phyloP scores from a whole-genome alignment of 2,888 invertebrate genomes.

The Heteromyza rotundicornis region DNA sequence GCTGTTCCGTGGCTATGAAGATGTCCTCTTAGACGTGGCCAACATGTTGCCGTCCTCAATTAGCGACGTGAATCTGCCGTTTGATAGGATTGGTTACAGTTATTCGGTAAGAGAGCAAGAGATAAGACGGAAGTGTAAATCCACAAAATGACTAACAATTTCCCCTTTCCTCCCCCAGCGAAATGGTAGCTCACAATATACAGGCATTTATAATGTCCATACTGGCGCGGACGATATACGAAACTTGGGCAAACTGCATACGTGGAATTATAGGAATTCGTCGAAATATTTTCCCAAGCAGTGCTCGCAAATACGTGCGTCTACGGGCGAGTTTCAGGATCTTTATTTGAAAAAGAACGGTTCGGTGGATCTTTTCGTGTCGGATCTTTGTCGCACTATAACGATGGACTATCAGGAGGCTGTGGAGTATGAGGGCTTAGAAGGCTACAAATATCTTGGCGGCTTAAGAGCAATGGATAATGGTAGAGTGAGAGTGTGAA shows the following conservation, averaged over 20 bases:
- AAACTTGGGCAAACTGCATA: slow-evolving; percentile 71
- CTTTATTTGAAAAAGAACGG: slow-evolving; percentile 68
- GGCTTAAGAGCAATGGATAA: slow-evolving; percentile 72
- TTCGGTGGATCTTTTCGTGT: slow-evolving; percentile 70
- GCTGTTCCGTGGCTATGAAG: slow-evolving; percentile 81
- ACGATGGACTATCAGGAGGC: slow-evolving; percentile 69
- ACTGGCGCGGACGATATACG: slow-evolving; percentile 71
- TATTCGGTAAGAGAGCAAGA: slow-evolving; percentile 73
- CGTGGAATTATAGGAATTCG: slow-evolving; percentile 74
- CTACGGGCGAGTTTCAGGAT: slow-evolving; percentile 80
- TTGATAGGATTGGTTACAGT: slow-evolving; percentile 86
- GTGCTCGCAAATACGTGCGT: slow-evolving; percentile 72
- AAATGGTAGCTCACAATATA: slow-evolving; percentile 75
- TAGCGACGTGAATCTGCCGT: slow-evolving; percentile 65
- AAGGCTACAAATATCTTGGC: slow-evolving; percentile 71
- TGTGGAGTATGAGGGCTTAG: slow-evolving; percentile 66
- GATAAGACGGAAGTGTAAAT: slow-evolving; percentile 60
- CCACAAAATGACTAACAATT: no score
- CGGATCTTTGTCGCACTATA: slow-evolving; percentile 78
- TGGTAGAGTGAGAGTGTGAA: no score
- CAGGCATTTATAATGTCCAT: slow-evolving; percentile 77
- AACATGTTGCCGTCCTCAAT: slow-evolving; percentile 65
- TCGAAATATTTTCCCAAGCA: slow-evolving; percentile 64
- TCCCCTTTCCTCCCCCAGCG: slow-evolving; percentile 65
- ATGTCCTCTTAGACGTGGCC: slow-evolving; percentile 72